Percentiles rank a stretch among this genome's conserved stretches.
These are phyloP conservation scores for Ascidia mentula DNA, from an alignment of 23 tunicate genomes.

Conservation along the genomic window DNA sequence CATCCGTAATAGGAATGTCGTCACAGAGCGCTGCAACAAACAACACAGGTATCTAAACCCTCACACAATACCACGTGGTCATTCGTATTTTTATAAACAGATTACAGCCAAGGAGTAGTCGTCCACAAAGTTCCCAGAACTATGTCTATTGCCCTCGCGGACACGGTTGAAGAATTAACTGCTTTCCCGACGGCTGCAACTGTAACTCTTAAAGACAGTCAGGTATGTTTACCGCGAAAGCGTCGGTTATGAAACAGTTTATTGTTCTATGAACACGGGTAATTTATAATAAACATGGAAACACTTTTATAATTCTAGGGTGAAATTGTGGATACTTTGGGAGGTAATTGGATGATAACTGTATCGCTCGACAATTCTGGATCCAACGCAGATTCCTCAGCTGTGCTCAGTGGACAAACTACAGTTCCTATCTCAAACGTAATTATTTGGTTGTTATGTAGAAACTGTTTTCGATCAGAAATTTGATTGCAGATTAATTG, in stretches of 20 bases:
- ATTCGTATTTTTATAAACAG: neutral
- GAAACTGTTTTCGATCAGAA: neutral
- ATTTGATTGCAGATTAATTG: too few relatives aligned
- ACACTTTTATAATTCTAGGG: too few relatives aligned
- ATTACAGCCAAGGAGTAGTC: neutral
- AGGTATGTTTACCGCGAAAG: conserved; percentile 9
- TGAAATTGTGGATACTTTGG: conserved; percentile 31
- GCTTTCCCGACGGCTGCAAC: neutral
- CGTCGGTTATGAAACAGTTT: too few relatives aligned
- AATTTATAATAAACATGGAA: too few relatives aligned
- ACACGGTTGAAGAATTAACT: conserved; percentile 3
- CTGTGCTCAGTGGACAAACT: conserved; percentile 21
- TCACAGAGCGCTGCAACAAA: neutral
- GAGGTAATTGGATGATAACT: conserved; percentile 32
- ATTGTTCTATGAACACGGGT: too few relatives aligned
- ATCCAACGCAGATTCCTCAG: conserved; percentile 22
- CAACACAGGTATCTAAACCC: neutral
- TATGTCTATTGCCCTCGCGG: neutral
- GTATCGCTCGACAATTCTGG: conserved; percentile 40
- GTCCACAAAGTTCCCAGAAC: conserved; percentile 7
- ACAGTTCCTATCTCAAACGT: conserved; percentile 31
- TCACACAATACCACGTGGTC: neutral
- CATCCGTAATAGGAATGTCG: neutral
- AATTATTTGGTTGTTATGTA: neutral
- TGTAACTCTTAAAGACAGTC: neutral